A percentile compares a stretch with the other conserved stretches of the same genome.
Evolutionary conservation across 2,888 invertebrate genomes (phyloP).

Genomic region (Gerris lacustris): DNA sequence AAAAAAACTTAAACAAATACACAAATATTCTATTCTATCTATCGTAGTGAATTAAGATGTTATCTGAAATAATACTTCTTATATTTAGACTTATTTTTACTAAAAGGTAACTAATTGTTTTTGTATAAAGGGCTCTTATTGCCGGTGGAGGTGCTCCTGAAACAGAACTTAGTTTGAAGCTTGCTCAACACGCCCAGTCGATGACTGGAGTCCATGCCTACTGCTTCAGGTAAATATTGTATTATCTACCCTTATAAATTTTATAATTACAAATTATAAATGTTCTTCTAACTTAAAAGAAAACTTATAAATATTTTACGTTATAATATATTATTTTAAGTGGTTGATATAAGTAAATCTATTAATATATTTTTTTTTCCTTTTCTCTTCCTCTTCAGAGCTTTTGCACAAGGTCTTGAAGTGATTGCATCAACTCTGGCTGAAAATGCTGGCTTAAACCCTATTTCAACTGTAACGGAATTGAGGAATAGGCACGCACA

Average conservation of each 20-base stretch:
- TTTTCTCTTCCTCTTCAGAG: slow-evolving; percentile 42
- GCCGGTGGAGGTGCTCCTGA: slow-evolving; percentile 97
- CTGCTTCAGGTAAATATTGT: slow-evolving; percentile 50
- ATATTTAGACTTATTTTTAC: no score
- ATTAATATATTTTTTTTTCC: no score
- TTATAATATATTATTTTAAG: no score
- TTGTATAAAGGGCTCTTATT: slow-evolving; percentile 54
- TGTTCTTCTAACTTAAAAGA: no score
- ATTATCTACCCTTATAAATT: background rate
- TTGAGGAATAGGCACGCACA: slow-evolving; percentile 84
- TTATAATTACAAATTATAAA: no score
- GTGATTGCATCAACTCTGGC: slow-evolving; percentile 82
- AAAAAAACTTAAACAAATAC: no score
- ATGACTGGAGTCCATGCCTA: slow-evolving; percentile 88
- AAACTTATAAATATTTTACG: no score
- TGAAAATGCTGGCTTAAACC: slow-evolving; percentile 84
- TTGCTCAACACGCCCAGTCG: slow-evolving; percentile 68
- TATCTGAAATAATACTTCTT: no score
- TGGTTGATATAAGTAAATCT: no score
- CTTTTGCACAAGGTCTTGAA: slow-evolving; percentile 91
- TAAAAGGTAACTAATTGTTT: no score
- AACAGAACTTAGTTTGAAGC: slow-evolving; percentile 77
- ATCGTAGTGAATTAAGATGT: no score
- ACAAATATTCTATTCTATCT: no score
- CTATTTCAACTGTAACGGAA: slow-evolving; percentile 92